These are phyloP conservation scores for Mus caroli DNA, from an alignment of 2,797 vertebrate genomes.

Conservation along the genomic window DNA sequence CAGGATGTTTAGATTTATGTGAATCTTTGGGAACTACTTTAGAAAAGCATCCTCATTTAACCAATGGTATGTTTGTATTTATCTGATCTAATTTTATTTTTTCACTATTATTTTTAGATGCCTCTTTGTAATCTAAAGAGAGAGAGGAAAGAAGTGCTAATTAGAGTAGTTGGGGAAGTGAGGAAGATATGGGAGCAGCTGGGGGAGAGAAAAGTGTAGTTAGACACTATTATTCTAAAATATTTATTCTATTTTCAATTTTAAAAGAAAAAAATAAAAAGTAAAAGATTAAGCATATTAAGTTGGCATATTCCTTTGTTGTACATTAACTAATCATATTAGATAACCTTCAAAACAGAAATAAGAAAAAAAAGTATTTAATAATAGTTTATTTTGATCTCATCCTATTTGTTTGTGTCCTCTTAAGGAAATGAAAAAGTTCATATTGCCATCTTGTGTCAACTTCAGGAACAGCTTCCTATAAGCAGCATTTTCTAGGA, in stretches of 20 bases:
- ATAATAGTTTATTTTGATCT: conserved; percentile 46
- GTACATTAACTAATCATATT: conserved; percentile 18
- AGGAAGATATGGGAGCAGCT: rapidly evolving
- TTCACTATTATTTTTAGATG: not conserved
- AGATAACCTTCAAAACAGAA: conserved; percentile 58
- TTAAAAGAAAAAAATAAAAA: not conserved
- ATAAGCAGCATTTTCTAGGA: not conserved
- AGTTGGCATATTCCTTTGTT: not conserved
- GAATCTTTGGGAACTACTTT: not conserved
- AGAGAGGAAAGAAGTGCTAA: not conserved
- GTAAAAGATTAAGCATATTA: not conserved
- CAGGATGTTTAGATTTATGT: not conserved
- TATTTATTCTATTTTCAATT: not conserved
- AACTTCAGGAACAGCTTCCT: conserved; percentile 35
- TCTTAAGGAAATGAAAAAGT: conserved; percentile 73
- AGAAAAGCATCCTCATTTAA: not conserved
- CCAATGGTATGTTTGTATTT: not conserved
- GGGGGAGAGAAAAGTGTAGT: too few relatives aligned
- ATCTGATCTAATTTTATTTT: not conserved
- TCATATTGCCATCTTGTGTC: conserved; percentile 84
- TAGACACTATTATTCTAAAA: not conserved
- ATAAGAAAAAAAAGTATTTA: conserved; percentile 44
- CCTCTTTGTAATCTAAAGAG: not conserved
- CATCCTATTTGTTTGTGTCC: conserved; percentile 14
- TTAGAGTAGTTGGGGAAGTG: not conserved